Evolutionary conservation across 2,113 vertebrate genomes (phyloP).

Genomic region (Toxotes jaculatrix): DNA sequence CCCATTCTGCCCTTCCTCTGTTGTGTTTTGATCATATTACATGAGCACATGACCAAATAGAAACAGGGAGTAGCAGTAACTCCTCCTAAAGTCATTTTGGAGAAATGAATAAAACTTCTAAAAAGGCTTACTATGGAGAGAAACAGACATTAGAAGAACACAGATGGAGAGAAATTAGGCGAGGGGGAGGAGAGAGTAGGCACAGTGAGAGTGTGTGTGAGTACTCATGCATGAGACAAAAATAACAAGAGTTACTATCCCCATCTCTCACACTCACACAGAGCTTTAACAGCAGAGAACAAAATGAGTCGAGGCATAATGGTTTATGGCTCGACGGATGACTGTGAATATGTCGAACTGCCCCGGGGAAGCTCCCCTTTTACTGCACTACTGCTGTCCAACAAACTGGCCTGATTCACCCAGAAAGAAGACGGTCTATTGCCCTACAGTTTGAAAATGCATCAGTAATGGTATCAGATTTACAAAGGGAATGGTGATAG

Average conservation of each 20-base stretch:
- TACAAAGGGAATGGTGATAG: neutral
- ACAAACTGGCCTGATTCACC: slow-evolving; percentile 36
- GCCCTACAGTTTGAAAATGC: neutral
- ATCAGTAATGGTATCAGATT: neutral
- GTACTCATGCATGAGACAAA: slow-evolving; percentile 53
- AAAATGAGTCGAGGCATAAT: slow-evolving; percentile 35
- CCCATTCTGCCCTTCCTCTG: neutral
- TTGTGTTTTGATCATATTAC: neutral
- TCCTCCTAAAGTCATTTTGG: neutral
- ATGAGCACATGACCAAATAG: neutral
- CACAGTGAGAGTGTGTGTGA: slow-evolving; percentile 23
- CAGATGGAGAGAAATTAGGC: slow-evolving; percentile 38
- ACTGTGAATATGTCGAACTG: slow-evolving; percentile 38
- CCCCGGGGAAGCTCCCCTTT: slow-evolving; percentile 46
- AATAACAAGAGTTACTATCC: slow-evolving; percentile 53
- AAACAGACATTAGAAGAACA: slow-evolving; percentile 1
- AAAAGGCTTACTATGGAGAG: neutral
- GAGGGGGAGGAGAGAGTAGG: slow-evolving; percentile 32
- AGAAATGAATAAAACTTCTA: neutral
- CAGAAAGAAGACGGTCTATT: slow-evolving; percentile 2
- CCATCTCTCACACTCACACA: slow-evolving; percentile 37
- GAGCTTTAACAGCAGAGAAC: slow-evolving; percentile 46
- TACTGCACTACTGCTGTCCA: slow-evolving; percentile 47
- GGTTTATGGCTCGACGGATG: slow-evolving; percentile 47
- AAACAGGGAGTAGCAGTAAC: neutral